These are phyloP conservation scores for Drosophila melanogaster DNA, from an alignment of 1,140 invertebrate species.

Conservation along the genomic window DNA sequence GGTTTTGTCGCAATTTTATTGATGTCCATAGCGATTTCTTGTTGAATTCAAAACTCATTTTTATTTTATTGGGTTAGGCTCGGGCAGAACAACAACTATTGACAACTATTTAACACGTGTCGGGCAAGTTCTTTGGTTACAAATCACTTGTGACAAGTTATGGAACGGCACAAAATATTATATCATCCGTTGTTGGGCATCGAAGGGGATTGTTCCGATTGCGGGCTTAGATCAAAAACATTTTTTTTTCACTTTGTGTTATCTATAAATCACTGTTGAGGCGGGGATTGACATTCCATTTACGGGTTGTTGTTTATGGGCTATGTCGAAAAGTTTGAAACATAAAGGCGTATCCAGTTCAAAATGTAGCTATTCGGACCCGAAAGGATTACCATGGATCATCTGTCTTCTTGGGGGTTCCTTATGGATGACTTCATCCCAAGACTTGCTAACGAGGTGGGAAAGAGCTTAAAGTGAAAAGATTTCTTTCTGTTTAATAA, in stretches of 20 bases:
- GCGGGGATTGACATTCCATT: conserved; percentile 36
- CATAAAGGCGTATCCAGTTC: conserved; percentile 15
- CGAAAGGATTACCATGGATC: conserved; percentile 39
- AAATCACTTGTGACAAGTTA: conserved; percentile 51
- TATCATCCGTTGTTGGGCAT: conserved; percentile 33
- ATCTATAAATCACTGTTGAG: conserved; percentile 35
- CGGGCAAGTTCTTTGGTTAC: conserved; percentile 51
- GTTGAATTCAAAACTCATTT: conserved; percentile 36
- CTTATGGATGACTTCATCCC: not conserved
- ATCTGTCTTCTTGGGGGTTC: conserved; percentile 27
- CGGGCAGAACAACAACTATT: conserved; percentile 25
- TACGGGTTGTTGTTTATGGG: conserved; percentile 37
- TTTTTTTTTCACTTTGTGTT: conserved; percentile 2
- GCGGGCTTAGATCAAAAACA: conserved; percentile 31
- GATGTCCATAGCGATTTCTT: conserved; percentile 51
- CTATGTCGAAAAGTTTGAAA: conserved; percentile 12
- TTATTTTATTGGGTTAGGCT: conserved; percentile 61
- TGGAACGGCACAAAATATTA: conserved; percentile 36
- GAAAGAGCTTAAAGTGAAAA: not conserved
- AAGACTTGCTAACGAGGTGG: conserved; percentile 26
- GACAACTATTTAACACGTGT: conserved; percentile 54
- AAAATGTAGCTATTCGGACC: conserved; percentile 7
- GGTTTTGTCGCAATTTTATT: conserved; percentile 74
- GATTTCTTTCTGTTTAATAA: not conserved
- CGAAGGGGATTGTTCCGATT: conserved; percentile 16